Evolutionary conservation across 2,113 vertebrate species (phyloP).

Genomic region (Nothocercus nigrocapillus): DNA sequence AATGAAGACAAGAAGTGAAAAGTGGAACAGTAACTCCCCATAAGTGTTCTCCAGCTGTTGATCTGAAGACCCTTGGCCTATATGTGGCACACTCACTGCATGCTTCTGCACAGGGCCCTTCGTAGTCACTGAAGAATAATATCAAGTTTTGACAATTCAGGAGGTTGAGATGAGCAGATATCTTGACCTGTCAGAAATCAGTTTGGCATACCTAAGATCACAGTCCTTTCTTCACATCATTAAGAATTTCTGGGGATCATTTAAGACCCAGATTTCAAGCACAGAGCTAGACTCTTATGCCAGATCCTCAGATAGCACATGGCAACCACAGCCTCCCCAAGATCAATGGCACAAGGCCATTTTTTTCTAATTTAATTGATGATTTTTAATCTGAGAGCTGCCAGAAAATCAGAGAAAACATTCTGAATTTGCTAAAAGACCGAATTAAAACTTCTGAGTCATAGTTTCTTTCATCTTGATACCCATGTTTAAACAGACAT

Average conservation of each 20-base stretch:
- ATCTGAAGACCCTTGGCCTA: background rate
- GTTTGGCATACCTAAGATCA: background rate
- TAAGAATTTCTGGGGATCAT: background rate
- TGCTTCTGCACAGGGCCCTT: background rate
- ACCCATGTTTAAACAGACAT: background rate
- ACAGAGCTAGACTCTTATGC: slow-evolving; percentile 29
- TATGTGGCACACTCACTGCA: fast-evolving
- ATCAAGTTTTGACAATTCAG: background rate
- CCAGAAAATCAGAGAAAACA: background rate
- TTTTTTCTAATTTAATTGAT: background rate
- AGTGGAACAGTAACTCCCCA: background rate
- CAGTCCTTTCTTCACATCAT: background rate
- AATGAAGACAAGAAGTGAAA: background rate
- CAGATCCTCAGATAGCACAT: background rate
- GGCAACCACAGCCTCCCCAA: background rate
- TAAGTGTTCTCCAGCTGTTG: background rate
- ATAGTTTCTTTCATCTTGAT: slow-evolving; percentile 1
- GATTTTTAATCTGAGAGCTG: background rate
- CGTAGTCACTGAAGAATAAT: background rate
- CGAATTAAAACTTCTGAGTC: background rate
- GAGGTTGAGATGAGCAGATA: background rate
- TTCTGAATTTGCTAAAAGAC: background rate
- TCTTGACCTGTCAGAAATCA: background rate
- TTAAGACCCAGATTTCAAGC: slow-evolving; percentile 37
- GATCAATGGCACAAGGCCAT: fast-evolving